Evolutionary conservation across 2,797 vertebrate genomes (phyloP), one percentile per base, ranked within the genome.

Genomic region (Helostoma temminkii): DNA sequence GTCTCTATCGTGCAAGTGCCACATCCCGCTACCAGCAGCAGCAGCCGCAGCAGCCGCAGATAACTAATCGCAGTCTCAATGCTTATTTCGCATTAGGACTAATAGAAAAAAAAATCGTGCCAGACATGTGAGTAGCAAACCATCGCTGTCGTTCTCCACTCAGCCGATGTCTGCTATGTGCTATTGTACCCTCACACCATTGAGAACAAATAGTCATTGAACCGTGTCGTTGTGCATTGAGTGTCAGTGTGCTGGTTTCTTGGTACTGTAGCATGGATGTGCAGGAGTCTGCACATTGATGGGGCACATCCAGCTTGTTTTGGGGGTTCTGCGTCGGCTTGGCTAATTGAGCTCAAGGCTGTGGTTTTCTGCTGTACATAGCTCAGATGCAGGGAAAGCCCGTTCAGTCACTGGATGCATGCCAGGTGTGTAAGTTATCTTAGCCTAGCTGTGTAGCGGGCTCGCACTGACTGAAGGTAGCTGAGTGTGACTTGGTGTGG

Each of bases 41-140:
- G 55, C 74, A 32, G 71, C 83, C 39, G 79, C 80, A 24, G 63
- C 74, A 0, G 78, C 83, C 41, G 58, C 79, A 76, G 82, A 83
- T 52, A 73, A 74, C 80, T 74, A 49, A 80, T 77, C 76, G 85
- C 88, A 80, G 86, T 64, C 85, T 90, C 83, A 78, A 63, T 80
- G 90, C 86, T 85, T 46, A 64, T 77, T 71, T 90, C 77, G 86
- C 88, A 80, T 74, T 78, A 84, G 76, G 68, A 78, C 76, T 80
- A 50, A 89, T 81, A 19, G 14, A 19, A 8, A 72, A 78, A 70
- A 43, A 82, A 58, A 75, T 91, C 76, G 90, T 89, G 92, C 81
- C 91, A 91, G 93, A 93, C 93, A 94, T 95, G 94, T 95, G 94
- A 95, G 94, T 95, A 94, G 83, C 87, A 85, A 87, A 84, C 83